phyloP scores from a whole-genome alignment of 2,113 vertebrate species.

The Caracal caracal region DNA sequence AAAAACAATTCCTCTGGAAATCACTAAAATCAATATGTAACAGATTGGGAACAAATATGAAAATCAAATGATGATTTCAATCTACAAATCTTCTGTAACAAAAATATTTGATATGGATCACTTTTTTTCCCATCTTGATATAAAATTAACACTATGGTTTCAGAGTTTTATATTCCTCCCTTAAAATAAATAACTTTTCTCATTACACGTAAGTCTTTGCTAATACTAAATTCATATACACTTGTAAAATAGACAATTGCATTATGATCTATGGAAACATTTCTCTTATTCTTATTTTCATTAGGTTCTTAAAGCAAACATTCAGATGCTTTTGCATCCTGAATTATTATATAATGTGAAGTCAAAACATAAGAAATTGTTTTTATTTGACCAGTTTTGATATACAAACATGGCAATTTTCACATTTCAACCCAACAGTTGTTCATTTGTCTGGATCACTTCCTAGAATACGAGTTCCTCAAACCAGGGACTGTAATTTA shows the following conservation, averaged over 20 bases:
- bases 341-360: background rate
- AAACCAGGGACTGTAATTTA: background rate
- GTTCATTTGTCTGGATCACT: background rate
- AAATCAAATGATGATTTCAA: background rate
- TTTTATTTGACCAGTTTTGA: background rate
- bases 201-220: background rate
- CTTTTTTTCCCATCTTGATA: background rate
- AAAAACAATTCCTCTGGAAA: background rate
- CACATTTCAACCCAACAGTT: background rate
- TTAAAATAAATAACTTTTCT: background rate
- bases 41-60: background rate
- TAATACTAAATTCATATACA: background rate
- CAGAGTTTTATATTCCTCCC: background rate
- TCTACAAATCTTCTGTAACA: background rate
- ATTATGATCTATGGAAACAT: background rate
- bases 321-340: background rate
- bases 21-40: background rate
- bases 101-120: background rate
- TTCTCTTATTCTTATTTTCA: constrained; percentile 9
- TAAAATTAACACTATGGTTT: background rate
- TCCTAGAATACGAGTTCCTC: background rate
- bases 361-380: background rate
- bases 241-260: background rate
- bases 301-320: constrained; percentile 27
- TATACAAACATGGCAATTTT: background rate